Conservation (phyloP, 2,797 vertebrate genomes). For the Rallus crepitans region DNA sequence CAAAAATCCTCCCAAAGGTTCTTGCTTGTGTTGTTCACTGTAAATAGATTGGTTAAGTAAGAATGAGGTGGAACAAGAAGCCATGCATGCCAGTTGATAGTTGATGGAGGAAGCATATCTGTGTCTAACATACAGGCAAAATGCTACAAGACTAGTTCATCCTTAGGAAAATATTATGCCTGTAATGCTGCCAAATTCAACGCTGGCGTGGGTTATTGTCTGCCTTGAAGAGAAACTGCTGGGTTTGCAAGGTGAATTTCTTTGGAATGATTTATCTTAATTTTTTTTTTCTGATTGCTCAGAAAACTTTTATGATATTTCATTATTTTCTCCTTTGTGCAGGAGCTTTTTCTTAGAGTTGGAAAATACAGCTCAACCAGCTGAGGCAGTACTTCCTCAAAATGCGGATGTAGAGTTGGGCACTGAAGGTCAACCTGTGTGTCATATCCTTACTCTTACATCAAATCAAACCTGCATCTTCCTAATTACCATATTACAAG, state of each 20-base stretch:
- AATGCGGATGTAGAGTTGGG: not conserved
- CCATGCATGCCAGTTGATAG: not conserved
- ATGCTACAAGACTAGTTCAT: not conserved
- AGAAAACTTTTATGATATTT: not conserved
- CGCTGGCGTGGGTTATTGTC: not conserved
- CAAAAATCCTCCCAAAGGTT: not conserved
- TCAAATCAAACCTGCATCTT: not conserved
- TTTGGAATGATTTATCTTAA: not conserved
- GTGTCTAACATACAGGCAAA: not conserved
- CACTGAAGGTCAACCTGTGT: not conserved
- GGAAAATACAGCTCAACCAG: not conserved
- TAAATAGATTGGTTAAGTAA: slow-evolving; percentile 25
- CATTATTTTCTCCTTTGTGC: slow-evolving; percentile 26
- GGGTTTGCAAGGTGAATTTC: not conserved
- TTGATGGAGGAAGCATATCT: not conserved
- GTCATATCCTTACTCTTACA: not conserved
- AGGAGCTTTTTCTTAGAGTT: not conserved
- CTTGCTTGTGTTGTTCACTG: not conserved
- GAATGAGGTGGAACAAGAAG: not conserved
- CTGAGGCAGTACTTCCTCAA: slow-evolving; percentile 5
- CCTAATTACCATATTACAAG: not conserved
- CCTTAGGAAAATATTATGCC: not conserved
- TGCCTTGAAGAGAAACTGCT: not conserved
- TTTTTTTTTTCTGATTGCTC: slow-evolving; percentile 22
- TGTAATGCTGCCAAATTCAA: not conserved